Percentiles rank a stretch among this genome's conserved stretches.
Evolutionary conservation across 2,888 invertebrate genomes (phyloP).

Genomic region (Melieria picta): DNA sequence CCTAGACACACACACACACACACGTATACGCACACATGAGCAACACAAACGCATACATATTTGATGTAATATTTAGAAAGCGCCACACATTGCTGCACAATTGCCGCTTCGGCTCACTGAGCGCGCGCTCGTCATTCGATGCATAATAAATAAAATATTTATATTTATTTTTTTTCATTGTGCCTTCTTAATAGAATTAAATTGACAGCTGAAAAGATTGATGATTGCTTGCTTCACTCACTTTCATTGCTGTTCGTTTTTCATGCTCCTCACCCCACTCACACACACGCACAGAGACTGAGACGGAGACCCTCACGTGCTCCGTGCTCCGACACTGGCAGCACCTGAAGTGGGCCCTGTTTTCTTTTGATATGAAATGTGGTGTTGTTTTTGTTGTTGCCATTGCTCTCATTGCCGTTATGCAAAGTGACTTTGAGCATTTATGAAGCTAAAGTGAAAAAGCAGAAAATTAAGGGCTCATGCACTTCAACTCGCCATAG

Average conservation of each 20-base stretch:
- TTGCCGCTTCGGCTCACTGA: neutral
- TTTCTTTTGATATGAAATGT: no score
- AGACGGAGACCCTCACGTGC: no score
- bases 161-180: conserved; percentile 35
- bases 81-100: neutral
- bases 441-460: no score
- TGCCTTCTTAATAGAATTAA: conserved; percentile 46
- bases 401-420: no score
- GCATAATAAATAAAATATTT: conserved; percentile 38
- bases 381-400: no score
- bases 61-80: neutral
- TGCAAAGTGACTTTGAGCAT: no score
- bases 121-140: neutral
- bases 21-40: conserved; percentile 4
- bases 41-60: neutral
- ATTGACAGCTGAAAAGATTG: conserved; percentile 49
- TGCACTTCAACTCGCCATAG: no score
- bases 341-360: no score
- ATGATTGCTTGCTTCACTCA: conserved; percentile 36
- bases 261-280: no score
- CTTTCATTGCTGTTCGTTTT: neutral
- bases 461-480: no score
- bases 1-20: neutral
- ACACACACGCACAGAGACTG: no score
- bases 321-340: no score